Base-by-base conservation (phyloP, 2,113 vertebrate species). In the Tychaedon coryphoeus region DNA sequence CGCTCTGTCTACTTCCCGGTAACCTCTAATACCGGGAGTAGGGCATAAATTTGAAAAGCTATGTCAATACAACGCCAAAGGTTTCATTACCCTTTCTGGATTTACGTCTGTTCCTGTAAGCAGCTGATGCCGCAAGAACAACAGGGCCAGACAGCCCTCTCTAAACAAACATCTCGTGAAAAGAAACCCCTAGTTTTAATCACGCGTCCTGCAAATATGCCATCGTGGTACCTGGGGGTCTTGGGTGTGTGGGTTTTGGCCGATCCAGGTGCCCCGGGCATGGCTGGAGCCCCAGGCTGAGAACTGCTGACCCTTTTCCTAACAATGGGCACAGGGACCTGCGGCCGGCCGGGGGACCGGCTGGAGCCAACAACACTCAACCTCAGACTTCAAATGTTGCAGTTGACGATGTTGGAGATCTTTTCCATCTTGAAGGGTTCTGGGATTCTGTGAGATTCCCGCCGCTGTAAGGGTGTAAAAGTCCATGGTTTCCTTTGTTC, bases 1-100 rank as follows among this genome's bases (percentile, higher is more conserved):
- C 0, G 0, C 19, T 80, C 18, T 73, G 12, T 28, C 28, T 92
- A 9, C 25, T 43, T 47, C 8, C 5, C 0, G 0, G 10, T 75
- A 86, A 87, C 33, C 5, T 56, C 48, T 81, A 84, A 74, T 19
- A 56, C 5, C 0, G 1, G 6, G 2, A 77, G 24, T 25, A 66
- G 33, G 29, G 8, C 0, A 0, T 5, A 64, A 7, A 1, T 51
- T 14, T 57, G 43, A 69, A 87, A 75, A 91, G 5, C 28, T 42
- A 36, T 43, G 25, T 78, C 75, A 81, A 56, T 36, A 33, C 9
- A 45, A 9, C 7, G 22, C n/a, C 17, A 40, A 61, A 75, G 13
- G 24, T 45, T 92, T 73, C 50, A 51, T n/a, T 56, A 42, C 26
- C 13, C 69, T 34, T 54, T 33, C 69, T 47, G 26, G 47, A 66